Base-by-base conservation (phyloP, 2,113 vertebrate genomes). In the Phylloscopus trochilus region DNA sequence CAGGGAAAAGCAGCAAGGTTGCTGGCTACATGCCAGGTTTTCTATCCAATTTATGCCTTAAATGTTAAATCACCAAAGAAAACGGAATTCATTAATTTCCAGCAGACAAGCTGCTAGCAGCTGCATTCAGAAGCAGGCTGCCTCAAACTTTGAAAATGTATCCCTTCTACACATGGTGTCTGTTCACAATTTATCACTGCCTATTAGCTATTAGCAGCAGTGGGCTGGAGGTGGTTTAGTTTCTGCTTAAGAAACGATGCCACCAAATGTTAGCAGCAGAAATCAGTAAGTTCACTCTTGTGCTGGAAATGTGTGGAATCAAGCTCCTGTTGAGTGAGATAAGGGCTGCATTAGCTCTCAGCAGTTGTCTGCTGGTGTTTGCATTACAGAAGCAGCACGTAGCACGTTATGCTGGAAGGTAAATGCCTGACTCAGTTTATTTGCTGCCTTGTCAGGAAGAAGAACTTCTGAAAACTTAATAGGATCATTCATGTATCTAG, bases 271-370 rank as follows among this genome's bases (percentile, higher is more conserved):
- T 51, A 74, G 89, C 90, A 93, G 63, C 35, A 94, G 89, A 93
- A 95, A 95, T 89, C 74, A 92, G 64, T 39, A 20, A 30, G 15
- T 72, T 55, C 69, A 72, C 53, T 93, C 62, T 90, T 87, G 52
- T 89, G 89, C 91, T 87, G 85, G 92, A 92, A 94, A 91, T 31
- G 78, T 62, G 87, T 58, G 70, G 92, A 89, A 88, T 92, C 91
- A 82, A 86, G 52, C 93, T 95, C 79, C 83, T 84, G 96, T 80
- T 82, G 95, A 93, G 96, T 31, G 55, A 93, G 92, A 91, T 88
- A 93, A 96, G 96, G 83, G 94, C 37, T 58, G 66, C 69, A 58
- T 91, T 95, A 95, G 83, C 82, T 89, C 85, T 62, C 96, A 97
- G 96, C 92, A 74, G 94, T 89, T 82, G 87, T 72, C 95, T 92